Evolutionary conservation across 2,113 vertebrate species (phyloP).

Genomic region (Apodemus sylvaticus): DNA sequence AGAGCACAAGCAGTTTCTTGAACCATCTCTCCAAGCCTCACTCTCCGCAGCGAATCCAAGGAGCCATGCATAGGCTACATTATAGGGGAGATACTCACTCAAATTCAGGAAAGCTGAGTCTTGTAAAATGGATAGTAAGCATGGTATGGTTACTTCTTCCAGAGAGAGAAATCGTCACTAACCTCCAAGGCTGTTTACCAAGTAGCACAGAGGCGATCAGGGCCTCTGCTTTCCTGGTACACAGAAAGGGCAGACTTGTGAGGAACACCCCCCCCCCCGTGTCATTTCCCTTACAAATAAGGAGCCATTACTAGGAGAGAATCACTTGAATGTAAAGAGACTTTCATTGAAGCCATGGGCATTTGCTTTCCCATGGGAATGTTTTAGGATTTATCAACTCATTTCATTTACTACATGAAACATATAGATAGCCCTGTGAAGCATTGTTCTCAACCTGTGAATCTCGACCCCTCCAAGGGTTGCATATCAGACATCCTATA

Average conservation of each 20-base stretch:
- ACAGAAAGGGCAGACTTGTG: background rate
- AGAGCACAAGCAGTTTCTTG: background rate
- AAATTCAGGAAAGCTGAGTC: background rate
- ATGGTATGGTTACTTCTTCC: background rate
- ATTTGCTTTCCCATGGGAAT: background rate
- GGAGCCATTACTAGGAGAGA: background rate
- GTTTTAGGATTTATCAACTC: slow-evolving; percentile 1
- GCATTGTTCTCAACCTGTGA: background rate
- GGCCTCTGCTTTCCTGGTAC: background rate
- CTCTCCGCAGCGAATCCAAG: background rate
- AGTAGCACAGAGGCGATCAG: background rate
- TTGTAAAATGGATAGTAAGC: background rate
- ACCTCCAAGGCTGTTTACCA: background rate
- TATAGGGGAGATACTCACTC: background rate
- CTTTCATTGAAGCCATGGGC: background rate
- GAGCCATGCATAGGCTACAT: background rate
- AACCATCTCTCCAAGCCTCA: background rate
- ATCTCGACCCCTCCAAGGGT: background rate
- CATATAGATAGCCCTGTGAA: background rate
- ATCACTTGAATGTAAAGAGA: background rate
- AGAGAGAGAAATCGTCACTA: background rate
- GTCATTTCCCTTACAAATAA: background rate
- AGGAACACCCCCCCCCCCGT: background rate
- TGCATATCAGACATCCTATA: background rate
- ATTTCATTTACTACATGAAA: background rate